phyloP scores from a whole-genome alignment of 2,797 vertebrate species.

The Arnoldichthys spilopterus region DNA sequence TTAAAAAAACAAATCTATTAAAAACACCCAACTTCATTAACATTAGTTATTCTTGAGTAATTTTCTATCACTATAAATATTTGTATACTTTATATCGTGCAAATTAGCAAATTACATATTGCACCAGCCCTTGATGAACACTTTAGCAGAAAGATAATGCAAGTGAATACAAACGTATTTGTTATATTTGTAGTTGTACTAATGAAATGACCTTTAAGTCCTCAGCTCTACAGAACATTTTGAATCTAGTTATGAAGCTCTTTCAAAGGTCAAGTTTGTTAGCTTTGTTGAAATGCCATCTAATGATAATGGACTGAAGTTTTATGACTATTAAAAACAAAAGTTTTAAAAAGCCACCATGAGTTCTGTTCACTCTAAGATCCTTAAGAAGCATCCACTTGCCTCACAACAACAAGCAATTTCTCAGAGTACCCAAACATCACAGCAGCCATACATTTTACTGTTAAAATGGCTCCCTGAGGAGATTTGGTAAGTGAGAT shows the following conservation, averaged over 20 bases:
- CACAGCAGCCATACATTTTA: background rate
- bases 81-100: background rate
- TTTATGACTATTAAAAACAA: background rate
- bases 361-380: background rate
- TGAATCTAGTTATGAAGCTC: constrained; percentile 1
- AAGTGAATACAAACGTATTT: no score
- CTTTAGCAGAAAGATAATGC: background rate
- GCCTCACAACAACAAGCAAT: background rate
- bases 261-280: constrained; percentile 11
- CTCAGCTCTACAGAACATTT: background rate
- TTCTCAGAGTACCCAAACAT: constrained; percentile 1
- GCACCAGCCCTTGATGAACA: background rate
- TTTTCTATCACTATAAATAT: background rate
- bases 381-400: background rate
- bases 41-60: background rate
- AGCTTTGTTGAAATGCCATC: background rate
- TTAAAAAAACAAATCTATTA: no score
- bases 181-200: background rate
- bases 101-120: background rate
- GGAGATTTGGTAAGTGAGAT: background rate
- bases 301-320: background rate
- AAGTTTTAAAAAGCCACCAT: background rate
- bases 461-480: background rate
- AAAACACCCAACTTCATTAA: no score
- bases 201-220: background rate